Conservation (phyloP, 2,113 vertebrate species). For the Noturus placidus region DNA sequence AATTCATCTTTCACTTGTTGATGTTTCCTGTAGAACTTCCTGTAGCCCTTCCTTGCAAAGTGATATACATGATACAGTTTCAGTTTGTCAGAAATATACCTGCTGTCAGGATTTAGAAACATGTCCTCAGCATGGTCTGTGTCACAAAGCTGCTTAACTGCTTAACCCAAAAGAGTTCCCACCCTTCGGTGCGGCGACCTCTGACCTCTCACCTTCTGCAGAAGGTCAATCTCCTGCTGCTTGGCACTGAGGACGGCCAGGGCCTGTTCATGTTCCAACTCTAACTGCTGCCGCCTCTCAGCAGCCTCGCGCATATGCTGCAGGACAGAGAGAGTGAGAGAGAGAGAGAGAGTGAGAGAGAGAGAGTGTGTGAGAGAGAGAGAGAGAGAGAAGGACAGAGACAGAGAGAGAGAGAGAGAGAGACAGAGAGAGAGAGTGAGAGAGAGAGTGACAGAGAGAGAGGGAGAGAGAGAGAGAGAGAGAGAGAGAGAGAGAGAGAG, state of each 20-base stretch:
- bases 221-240: constrained; percentile 97
- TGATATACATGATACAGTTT: background rate
- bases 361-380: constrained; percentile 30
- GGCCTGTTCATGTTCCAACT: constrained; percentile 98
- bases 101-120: background rate
- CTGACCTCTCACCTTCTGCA: constrained; percentile 86
- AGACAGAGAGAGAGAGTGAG: too few relatives aligned
- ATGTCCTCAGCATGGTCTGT: background rate
- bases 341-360: constrained; percentile 33
- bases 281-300: constrained; percentile 96
- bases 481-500: constrained; percentile 16
- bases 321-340: constrained; percentile 32
- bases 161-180: background rate
- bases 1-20: background rate
- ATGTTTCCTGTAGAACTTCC: background rate
- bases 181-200: constrained; percentile 14
- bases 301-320: constrained; percentile 99
- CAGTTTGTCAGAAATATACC: background rate
- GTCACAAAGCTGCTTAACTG: background rate
- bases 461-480: background rate
- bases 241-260: constrained; percentile 96
- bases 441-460: too few relatives aligned
- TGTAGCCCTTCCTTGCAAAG: background rate
- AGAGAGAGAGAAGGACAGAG: too few relatives aligned
- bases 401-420: background rate